Base-by-base conservation (phyloP, 2,797 vertebrate genomes). In the Poecilia picta region DNA sequence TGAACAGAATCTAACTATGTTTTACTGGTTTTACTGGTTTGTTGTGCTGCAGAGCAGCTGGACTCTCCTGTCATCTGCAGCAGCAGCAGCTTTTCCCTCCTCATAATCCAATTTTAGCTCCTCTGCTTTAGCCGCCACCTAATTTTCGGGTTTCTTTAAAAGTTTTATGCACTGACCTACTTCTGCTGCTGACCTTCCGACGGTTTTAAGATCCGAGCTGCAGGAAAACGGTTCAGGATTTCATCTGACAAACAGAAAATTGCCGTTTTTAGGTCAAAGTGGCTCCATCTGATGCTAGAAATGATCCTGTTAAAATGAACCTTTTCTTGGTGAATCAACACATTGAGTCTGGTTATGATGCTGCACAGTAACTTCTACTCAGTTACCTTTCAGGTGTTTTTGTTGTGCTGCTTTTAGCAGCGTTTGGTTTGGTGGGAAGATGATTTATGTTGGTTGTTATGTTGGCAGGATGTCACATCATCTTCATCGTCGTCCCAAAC, bases 391-490 rank as follows among this genome's bases (percentile, higher is more conserved):
- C 47, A 49, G 16, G 47, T 2, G 47, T 20, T 5, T 49, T 20
- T 49, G 47, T 49, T 49, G 47, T 47, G 47, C 47, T 18, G 47
- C 46, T 46, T 15, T 46, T 18, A 47, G 16, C 47, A 49, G 18
- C 6, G 49, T 53, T 2, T 25, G 51, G 8, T 15, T 41, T 0
- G 83, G 87, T 84, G 82, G 89, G 83, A 13, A 81, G 81, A 90
- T 88, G 83, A 87, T 91, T 83, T 75, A 78, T 79, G 84, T 86
- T n/a, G n/a, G n/a, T 83, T 79, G 83, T 57, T 85, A 78, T 20
- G 66, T 83, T 75, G 90, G 90, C 89, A 85, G 83, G 78, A 91
- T 92, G 92, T 92, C 88, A 91, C 85, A 79, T n/a, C n/a, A n/a
- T 92, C 83, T 83, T 81, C 86, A 85, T 93, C 89, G 88, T 90